These are phyloP conservation scores for Bovichtus variegatus DNA, from an alignment of 2,797 vertebrate species.

Conservation along the genomic window DNA sequence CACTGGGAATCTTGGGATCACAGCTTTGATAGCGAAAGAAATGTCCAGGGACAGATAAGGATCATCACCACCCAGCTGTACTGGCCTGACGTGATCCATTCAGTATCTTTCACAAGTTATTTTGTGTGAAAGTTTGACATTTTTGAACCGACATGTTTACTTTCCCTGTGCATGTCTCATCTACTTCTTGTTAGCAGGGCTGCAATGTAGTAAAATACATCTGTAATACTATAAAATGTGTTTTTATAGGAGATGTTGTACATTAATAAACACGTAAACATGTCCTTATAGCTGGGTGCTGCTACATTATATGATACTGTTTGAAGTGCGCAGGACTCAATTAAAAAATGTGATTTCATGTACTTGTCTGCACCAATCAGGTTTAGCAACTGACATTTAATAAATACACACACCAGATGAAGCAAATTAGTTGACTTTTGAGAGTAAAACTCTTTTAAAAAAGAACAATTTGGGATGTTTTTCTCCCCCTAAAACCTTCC, in stretches of 20 bases:
- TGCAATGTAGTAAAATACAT: background rate
- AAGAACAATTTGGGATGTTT: no score
- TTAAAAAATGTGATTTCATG: background rate
- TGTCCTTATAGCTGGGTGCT: background rate
- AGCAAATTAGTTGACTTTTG: no score
- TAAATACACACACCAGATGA: no score
- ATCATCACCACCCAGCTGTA: constrained; percentile 1
- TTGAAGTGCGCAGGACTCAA: background rate
- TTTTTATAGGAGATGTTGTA: background rate
- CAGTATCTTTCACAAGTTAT: background rate
- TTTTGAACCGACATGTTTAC: background rate
- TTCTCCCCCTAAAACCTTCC: no score
- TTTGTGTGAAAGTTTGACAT: background rate
- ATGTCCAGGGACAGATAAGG: constrained; percentile 13
- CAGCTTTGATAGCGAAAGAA: constrained; percentile 20
- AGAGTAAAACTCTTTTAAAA: no score
- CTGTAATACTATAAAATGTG: background rate
- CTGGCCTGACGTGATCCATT: constrained; percentile 4
- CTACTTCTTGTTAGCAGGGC: background rate
- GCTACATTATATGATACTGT: background rate
- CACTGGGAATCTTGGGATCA: constrained; percentile 1
- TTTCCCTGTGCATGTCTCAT: background rate
- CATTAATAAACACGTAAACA: background rate
- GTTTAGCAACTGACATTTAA: no score
- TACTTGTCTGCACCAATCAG: background rate